Evolutionary conservation across 2,888 invertebrate genomes (phyloP).

Genomic region (Aphodius sticticus): DNA sequence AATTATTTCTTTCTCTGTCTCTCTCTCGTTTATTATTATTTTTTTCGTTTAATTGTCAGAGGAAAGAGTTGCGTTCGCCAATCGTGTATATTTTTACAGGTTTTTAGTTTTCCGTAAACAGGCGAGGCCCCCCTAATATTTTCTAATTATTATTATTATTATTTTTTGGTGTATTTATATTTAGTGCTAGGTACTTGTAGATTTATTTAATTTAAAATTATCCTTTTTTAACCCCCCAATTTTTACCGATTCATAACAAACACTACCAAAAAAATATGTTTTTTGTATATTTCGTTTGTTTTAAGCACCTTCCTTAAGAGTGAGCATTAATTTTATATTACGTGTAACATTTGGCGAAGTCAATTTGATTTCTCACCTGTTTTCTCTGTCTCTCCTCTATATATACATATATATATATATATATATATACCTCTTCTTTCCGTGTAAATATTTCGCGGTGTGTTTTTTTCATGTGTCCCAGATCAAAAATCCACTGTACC

Average conservation of each 20-base stretch:
- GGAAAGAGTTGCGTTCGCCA: slow-evolving; percentile 37
- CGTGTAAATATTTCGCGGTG: slow-evolving; percentile 35
- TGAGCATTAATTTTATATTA: neutral
- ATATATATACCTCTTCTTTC: neutral
- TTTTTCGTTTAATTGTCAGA: slow-evolving; percentile 43
- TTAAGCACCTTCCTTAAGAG: neutral
- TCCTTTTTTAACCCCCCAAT: slow-evolving; percentile 11
- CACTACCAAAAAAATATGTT: neutral
- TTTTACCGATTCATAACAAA: slow-evolving; percentile 6
- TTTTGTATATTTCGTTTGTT: neutral
- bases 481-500: slow-evolving; percentile 50
- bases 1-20: slow-evolving; percentile 43
- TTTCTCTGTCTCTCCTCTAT: neutral
- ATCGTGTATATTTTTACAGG: slow-evolving; percentile 42
- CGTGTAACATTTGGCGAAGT: neutral
- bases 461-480: slow-evolving; percentile 43
- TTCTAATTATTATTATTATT: slow-evolving; percentile 27
- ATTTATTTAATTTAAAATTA: slow-evolving; percentile 24
- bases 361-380: neutral
- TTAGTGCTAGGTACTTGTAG: slow-evolving; percentile 31
- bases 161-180: slow-evolving; percentile 37
- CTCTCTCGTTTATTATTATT: slow-evolving; percentile 32
- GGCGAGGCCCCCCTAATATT: slow-evolving; percentile 16
- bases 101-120: slow-evolving; percentile 37
- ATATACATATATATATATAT: slow-evolving; percentile 17